These are phyloP conservation scores for Tyto alba DNA, from an alignment of 2,113 vertebrate species.

Conservation along the genomic window DNA sequence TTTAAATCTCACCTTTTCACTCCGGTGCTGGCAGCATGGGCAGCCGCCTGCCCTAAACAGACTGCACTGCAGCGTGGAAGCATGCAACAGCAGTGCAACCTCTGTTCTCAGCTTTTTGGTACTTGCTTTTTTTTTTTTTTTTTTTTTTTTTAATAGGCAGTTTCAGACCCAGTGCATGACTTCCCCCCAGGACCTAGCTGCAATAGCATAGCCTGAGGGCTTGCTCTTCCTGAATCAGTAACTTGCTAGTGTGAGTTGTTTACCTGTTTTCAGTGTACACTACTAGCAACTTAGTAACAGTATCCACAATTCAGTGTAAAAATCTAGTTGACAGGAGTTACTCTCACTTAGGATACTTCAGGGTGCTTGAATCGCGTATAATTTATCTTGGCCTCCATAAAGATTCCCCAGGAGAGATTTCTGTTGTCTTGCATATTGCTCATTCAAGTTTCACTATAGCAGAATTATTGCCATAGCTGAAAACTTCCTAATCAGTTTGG, in stretches of 20 bases:
- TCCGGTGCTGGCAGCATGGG: background rate
- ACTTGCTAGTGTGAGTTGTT: background rate
- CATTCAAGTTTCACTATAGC: background rate
- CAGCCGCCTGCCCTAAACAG: background rate
- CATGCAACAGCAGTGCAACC: background rate
- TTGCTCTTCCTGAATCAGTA: background rate
- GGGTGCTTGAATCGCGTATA: background rate
- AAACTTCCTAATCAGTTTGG: background rate
- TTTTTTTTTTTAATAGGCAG: background rate
- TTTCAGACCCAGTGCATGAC: background rate
- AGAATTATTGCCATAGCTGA: background rate
- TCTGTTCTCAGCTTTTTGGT: background rate
- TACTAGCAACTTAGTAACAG: background rate
- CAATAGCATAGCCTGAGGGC: background rate
- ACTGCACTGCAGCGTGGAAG: fast-evolving
- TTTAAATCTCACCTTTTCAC: background rate
- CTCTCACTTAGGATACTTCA: background rate
- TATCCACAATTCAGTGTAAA: background rate
- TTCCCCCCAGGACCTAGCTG: background rate
- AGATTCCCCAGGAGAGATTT: background rate
- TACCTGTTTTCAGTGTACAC: background rate
- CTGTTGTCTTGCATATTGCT: background rate
- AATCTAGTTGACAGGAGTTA: background rate
- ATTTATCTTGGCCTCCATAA: background rate
- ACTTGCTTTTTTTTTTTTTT: background rate